Base-by-base conservation (phyloP, 2,888 invertebrate species). In the Dinocampus coccinellae region DNA sequence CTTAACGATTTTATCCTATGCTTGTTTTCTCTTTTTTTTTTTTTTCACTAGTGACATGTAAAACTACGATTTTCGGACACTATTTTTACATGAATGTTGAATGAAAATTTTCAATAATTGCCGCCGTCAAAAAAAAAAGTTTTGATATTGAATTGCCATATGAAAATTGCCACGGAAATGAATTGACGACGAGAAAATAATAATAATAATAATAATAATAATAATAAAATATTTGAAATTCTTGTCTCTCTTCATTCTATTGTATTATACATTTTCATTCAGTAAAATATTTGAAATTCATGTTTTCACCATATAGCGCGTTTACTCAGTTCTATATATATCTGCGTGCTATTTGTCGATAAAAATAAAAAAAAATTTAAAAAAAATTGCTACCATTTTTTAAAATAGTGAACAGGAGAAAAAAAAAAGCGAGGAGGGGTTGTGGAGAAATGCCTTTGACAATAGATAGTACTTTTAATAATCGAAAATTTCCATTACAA, bases 91-190 rank as follows among this genome's bases (percentile, higher is more conserved):
- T 33, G 33, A 34, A n/a, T 20, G 33, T n/a, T 64, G 55, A 57
- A 66, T 33, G 57, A 39, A 42, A 57, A 36, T 66, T 66, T 24
- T 22, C 6, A 34, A 57, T 57, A 66, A 57, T 66, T 36, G n/a
- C 34, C 63, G n/a, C 22, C 16, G 22, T 7, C 36, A 42, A 57
- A 66, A 36, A 34, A n/a, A 57, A 57, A n/a, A n/a, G n/a, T n/a
- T 66, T 66, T 36, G 34, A 57, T 57, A 24, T 57, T 65, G 34
- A 36, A 57, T 65, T 66, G 57, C 22, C 16, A 10, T 10, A 9
- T 47, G 57, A 36, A 66, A 64, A 66, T 58, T 33, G 33, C 13
- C 16, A 39, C 24, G 57, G 66, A 57, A 9, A 57, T 26, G 47
- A 36, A 66, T 24, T 55, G 6, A 26, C 34, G 16, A 16, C 9